Conservation (phyloP, 2,888 invertebrate species). For the Drosophila villosipedis region DNA sequence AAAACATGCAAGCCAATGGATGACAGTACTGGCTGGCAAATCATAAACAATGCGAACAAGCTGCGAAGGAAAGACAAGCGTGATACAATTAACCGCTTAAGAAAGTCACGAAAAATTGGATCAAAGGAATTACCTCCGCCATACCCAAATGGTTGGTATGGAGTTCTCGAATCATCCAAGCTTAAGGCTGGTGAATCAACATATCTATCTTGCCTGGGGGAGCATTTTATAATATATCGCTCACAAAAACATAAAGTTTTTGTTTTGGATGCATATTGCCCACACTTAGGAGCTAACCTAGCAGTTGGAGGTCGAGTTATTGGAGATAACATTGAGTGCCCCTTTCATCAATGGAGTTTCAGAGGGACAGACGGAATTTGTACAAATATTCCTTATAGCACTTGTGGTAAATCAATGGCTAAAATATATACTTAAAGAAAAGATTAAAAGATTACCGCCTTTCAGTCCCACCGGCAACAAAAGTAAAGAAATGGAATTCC, state of each 20-base stretch:
- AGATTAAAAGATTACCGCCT: background rate
- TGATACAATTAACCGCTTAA: slow-evolving; percentile 85
- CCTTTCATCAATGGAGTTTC: slow-evolving; percentile 95
- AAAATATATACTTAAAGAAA: background rate
- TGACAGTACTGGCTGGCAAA: slow-evolving; percentile 61
- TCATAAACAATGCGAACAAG: slow-evolving; percentile 22
- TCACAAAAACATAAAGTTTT: slow-evolving; percentile 88
- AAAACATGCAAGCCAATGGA: slow-evolving; percentile 59
- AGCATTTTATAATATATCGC: slow-evolving; percentile 90
- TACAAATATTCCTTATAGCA: slow-evolving; percentile 90
- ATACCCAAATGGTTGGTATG: slow-evolving; percentile 96
- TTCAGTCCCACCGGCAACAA: slow-evolving; percentile 89
- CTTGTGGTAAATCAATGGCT: slow-evolving; percentile 83
- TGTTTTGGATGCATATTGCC: slow-evolving; percentile 94
- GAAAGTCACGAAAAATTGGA: slow-evolving; percentile 87
- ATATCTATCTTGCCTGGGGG: slow-evolving; percentile 89
- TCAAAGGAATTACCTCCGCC: slow-evolving; percentile 90
- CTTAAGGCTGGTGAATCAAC: slow-evolving; percentile 87
- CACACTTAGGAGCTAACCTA: slow-evolving; percentile 95
- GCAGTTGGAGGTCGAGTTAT: slow-evolving; percentile 91
- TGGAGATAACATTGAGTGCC: slow-evolving; percentile 93
- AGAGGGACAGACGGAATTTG: slow-evolving; percentile 91
- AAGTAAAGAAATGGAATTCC: slow-evolving; percentile 89
- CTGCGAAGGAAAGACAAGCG: slow-evolving; percentile 48
- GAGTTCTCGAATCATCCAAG: slow-evolving; percentile 89